Evolutionary conservation across 2,888 invertebrate species (phyloP).

Genomic region (Sesamia inferens): DNA sequence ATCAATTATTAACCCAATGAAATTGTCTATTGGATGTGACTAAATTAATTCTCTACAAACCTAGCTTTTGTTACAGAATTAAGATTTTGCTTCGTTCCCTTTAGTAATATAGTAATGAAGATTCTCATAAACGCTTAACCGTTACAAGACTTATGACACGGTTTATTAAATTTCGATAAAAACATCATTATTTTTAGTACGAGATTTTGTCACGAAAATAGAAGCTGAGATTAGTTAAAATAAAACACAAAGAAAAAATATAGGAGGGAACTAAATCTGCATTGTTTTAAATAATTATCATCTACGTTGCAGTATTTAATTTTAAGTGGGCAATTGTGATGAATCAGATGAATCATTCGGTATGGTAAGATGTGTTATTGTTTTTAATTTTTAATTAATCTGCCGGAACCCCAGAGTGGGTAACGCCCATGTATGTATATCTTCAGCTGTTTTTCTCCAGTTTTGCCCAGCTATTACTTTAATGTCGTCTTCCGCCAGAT

Average conservation of each 20-base stretch:
- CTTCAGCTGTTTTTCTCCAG: no score
- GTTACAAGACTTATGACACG: slow-evolving; percentile 34
- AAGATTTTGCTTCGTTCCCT: not conserved
- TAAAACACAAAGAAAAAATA: slow-evolving; percentile 10
- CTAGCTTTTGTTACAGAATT: not conserved
- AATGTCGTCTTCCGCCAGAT: slow-evolving; percentile 9
- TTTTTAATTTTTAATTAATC: no score
- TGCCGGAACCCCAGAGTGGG: no score
- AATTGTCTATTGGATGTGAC: not conserved
- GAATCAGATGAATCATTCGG: slow-evolving; percentile 14
- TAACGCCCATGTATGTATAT: no score
- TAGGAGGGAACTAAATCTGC: slow-evolving; percentile 3
- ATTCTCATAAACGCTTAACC: slow-evolving; percentile 6
- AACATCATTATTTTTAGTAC: slow-evolving; percentile 19
- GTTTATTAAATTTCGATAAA: slow-evolving; percentile 33
- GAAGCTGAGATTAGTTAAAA: slow-evolving; percentile 1
- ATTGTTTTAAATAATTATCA: not conserved
- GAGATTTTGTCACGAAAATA: slow-evolving; percentile 24
- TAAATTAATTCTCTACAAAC: not conserved
- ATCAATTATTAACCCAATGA: not conserved
- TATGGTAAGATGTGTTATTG: no score
- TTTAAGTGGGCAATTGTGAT: slow-evolving; percentile 32
- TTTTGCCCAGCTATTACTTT: no score
- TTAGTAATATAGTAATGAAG: slow-evolving; percentile 15
- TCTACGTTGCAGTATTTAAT: slow-evolving; percentile 23